Base-by-base conservation (phyloP, 2,113 vertebrate species). In the Centrocercus urophasianus region DNA sequence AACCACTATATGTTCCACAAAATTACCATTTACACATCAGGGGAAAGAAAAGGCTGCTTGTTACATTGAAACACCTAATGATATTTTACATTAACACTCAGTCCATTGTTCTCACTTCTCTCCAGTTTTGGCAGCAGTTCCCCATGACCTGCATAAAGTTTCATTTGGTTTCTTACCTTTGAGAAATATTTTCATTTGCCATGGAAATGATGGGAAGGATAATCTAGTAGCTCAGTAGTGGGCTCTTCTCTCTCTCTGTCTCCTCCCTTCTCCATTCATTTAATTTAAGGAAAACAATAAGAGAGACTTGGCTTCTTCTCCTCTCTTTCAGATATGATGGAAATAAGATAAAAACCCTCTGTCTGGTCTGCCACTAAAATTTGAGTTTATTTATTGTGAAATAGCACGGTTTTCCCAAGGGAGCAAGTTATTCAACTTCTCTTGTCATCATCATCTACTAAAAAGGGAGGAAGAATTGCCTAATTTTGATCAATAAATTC, bases 381-480 rank as follows among this genome's bases (percentile, higher is more conserved):
- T 86, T 95, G 43, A 74, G 74, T 89, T 96, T 92, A 95, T 96
- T 97, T 96, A 92, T 96, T 96, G 91, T 77, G 92, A 96, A 93
- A 96, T 86, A 93, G 93, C 52, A 36, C 7, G 2, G 24, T 89
- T 96, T 96, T 82, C 93, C 91, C 88, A 78, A 38, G 78, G 70
- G 64, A 97, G 11, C 19, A 83, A 74, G 82, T 34, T 88, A 64
- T 95, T 86, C 95, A 93, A 61, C 52, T 91, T 92, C 89, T 73
- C 70, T 64, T 76, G 83, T 79, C 56, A 69, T 75, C 86, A 85
- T 72, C 83, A 72, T 60, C 86, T 66, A 86, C 34, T 38, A 69
- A 85, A 96, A 84, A 57, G 54, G 61, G 77, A 89, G 15, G 36
- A 76, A 96, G 22, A 42, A 84, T 65, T 74, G 83, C 71, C 30